Evolutionary conservation across 1,140 invertebrate genomes (phyloP).

Genomic region (Ips nitidus): DNA sequence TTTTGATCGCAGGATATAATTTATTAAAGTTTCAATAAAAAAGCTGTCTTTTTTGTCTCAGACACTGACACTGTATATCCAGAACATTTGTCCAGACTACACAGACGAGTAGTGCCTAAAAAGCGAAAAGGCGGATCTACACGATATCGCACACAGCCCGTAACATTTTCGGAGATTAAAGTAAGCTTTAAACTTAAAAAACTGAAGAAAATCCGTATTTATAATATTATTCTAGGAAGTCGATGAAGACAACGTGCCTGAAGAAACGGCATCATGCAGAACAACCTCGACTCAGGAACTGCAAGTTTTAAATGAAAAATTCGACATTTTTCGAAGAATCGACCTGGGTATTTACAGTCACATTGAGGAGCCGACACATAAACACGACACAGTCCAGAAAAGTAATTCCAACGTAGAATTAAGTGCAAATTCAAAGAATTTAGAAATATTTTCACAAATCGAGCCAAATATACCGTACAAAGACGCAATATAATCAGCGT

Average conservation of each 20-base stretch:
- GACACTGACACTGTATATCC: conserved; percentile 74
- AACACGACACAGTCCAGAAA: neutral
- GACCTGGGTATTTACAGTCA: conserved; percentile 33
- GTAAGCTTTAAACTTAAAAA: conserved; percentile 48
- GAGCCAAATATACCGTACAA: neutral
- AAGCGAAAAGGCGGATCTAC: conserved; percentile 55
- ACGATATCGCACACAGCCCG: conserved; percentile 69
- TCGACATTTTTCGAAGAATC: conserved; percentile 51
- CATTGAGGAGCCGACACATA: conserved; percentile 7
- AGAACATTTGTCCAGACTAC: conserved; percentile 65
- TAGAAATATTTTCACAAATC: conserved; percentile 8
- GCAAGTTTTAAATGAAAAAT: conserved; percentile 52
- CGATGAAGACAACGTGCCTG: conserved; percentile 59
- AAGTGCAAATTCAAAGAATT: neutral
- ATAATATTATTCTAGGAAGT: conserved; percentile 56
- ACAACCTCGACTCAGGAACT: conserved; percentile 48
- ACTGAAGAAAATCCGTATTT: neutral
- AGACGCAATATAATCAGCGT: conserved; percentile 3
- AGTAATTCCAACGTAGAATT: no score
- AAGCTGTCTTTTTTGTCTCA: conserved; percentile 22
- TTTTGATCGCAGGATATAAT: no score
- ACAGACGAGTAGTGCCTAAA: conserved; percentile 61
- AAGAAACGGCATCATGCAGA: conserved; percentile 40
- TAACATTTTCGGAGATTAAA: conserved; percentile 76
- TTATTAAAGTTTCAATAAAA: no score